Evolutionary conservation across 2,888 invertebrate genomes (phyloP), one percentile per base, ranked within the genome.

Genomic region (Brachycybe producta): DNA sequence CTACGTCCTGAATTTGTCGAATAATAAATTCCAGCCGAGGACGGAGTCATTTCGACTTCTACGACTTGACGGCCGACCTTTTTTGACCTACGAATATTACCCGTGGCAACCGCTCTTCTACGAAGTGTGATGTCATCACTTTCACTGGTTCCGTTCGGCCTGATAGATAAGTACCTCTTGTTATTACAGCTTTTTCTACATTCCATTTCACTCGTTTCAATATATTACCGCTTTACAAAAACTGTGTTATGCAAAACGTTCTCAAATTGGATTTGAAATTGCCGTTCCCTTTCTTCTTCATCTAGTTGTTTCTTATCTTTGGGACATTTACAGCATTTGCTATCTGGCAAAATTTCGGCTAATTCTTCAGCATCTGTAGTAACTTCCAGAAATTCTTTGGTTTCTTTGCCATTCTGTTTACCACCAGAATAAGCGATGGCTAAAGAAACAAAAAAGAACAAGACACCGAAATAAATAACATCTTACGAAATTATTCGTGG

Each of bases 181-280:
- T n/a, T n/a, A n/a, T n/a, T n/a, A n/a, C n/a, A n/a, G n/a, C n/a
- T n/a, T n/a, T n/a, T n/a, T n/a, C n/a, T n/a, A n/a, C n/a, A n/a
- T n/a, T n/a, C n/a, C n/a, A n/a, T n/a, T n/a, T n/a, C n/a, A n/a
- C n/a, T n/a, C n/a, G n/a, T n/a, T n/a, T n/a, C n/a, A n/a, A n/a
- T n/a, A n/a, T n/a, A n/a, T 47, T 57, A 63, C 63, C 67, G 68
- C 61, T 74, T 76, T 2, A 76, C 63, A 60, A 78, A 79, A 47
- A 87, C 79, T 63, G 73, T 73, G 66, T 88, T 86, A 61, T 86
- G 85, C 44, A 90, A 64, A 32, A 77, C 75, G 64, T 88, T 81
- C 66, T 90, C 87, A 63, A 90, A 87, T 23, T 74, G 71, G 41
- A 79, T 82, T 51, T 75, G 70, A 58, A 73, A 73, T 57, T 74